phyloP scores from a whole-genome alignment of 2,113 vertebrate species.

The Steatornis caripensis region DNA sequence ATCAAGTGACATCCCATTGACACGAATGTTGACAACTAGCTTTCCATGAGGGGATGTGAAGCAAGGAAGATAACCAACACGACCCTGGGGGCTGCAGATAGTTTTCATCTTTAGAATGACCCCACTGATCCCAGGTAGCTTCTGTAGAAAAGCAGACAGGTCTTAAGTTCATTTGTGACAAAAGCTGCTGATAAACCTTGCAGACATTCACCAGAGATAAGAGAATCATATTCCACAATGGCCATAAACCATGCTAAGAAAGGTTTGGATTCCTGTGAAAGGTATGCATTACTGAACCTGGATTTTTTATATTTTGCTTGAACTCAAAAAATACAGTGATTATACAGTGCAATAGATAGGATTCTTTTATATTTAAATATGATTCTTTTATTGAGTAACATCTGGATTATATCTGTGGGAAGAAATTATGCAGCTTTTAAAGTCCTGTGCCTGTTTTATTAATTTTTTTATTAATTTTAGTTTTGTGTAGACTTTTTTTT shows the following conservation, averaged over 20 bases:
- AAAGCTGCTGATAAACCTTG: background rate
- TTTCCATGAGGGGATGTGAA: background rate
- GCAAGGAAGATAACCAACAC: background rate
- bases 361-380: background rate
- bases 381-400: background rate
- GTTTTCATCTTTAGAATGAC: background rate
- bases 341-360: background rate
- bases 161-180: background rate
- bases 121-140: background rate
- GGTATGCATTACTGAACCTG: background rate
- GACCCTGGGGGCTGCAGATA: background rate
- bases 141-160: background rate
- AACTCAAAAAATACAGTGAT: background rate
- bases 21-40: background rate
- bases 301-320: background rate
- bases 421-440: background rate
- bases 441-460: background rate
- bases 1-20: background rate
- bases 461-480: background rate
- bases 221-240: background rate
- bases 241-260: background rate
- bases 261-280: background rate
- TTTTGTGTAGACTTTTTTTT: background rate
- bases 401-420: background rate
- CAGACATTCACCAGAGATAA: slow-evolving; percentile 15